phyloP scores from a whole-genome alignment of 2,113 vertebrate species.

The Anarrhichthys ocellatus region DNA sequence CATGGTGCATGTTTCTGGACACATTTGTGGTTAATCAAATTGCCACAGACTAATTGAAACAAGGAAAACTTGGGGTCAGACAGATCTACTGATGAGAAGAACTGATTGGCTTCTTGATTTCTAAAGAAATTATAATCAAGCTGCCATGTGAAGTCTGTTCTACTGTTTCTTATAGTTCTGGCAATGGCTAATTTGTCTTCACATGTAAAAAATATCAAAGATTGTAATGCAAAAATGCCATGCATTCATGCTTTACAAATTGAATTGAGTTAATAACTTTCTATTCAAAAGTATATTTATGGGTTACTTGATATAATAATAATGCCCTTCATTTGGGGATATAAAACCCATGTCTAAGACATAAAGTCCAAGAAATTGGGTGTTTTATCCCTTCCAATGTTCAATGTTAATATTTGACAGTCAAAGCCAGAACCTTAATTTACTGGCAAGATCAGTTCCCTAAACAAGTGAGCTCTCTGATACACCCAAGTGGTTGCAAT shows the following conservation, averaged over 20 bases:
- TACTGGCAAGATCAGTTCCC: neutral
- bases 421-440: neutral
- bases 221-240: neutral
- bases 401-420: neutral
- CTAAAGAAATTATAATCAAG: conserved; percentile 11
- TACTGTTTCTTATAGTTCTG: neutral
- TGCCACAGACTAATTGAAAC: conserved; percentile 13
- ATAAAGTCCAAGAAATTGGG: neutral
- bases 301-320: neutral
- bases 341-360: neutral
- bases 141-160: conserved; percentile 1
- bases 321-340: neutral
- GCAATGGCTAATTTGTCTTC: neutral
- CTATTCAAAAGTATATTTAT: neutral
- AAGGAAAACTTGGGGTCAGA: neutral
- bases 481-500: neutral
- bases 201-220: neutral
- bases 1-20: neutral
- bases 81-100: neutral
- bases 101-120: conserved; percentile 1
- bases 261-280: neutral
- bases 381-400: neutral
- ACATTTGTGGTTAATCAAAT: conserved; percentile 6
- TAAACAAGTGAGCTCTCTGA: neutral
- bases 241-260: neutral